These are phyloP conservation scores for Drosophila quadrilineata DNA, from an alignment of 1,140 invertebrate genomes.

Conservation along the genomic window DNA sequence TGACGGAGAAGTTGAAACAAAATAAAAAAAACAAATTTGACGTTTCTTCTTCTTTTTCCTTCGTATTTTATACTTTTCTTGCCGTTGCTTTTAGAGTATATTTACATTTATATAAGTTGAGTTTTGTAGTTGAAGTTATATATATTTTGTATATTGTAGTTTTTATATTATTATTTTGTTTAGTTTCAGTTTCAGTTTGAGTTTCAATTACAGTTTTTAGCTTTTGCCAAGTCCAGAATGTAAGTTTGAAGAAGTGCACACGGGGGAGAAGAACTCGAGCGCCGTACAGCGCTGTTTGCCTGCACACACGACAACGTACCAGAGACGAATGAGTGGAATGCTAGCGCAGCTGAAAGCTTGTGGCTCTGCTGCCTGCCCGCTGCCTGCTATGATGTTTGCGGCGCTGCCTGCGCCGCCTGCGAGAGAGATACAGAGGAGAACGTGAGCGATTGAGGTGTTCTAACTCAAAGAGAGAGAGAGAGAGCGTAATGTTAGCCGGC, in stretches of 20 bases:
- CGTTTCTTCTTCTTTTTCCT: too few species aligned
- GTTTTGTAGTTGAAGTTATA: conserved; percentile 5
- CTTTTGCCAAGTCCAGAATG: too few species aligned
- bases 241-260: conserved; percentile 68
- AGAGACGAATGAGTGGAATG: conserved; percentile 75
- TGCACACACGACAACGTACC: conserved; percentile 60
- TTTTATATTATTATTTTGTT: conserved; percentile 24
- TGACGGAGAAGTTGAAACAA: conserved; percentile 26
- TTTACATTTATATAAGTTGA: too few species aligned
- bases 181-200: conserved; percentile 20
- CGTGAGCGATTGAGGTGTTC: conserved; percentile 1
- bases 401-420: background rate
- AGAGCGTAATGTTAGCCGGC: conserved; percentile 2
- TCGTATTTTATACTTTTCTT: too few species aligned
- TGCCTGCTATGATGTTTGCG: background rate
- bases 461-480: conserved; percentile 14
- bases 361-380: conserved; percentile 28
- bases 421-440: background rate
- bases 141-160: conserved; percentile 1
- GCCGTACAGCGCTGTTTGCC: conserved; percentile 53
- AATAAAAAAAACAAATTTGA: conserved; percentile 30
- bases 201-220: conserved; percentile 30
- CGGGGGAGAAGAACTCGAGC: conserved; percentile 61
- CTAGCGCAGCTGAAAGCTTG: conserved; percentile 54
- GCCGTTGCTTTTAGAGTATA: too few species aligned